phyloP scores from a whole-genome alignment of 2,888 invertebrate species.

The Oscheius myriophilus region DNA sequence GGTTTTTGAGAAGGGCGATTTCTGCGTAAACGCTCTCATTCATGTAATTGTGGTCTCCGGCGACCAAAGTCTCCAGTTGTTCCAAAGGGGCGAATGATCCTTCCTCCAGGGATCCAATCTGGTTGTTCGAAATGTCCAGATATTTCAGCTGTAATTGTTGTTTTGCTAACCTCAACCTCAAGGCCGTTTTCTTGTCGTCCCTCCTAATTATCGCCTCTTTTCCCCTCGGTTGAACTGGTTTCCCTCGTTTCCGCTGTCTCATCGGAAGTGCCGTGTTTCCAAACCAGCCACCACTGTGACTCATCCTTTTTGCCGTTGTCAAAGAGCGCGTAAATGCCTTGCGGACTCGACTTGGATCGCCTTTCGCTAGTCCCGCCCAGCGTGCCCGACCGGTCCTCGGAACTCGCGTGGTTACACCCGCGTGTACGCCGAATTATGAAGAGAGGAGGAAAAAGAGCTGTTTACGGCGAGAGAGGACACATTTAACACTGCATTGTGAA shows the following conservation, averaged over 20 bases:
- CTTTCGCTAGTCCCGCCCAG: no score
- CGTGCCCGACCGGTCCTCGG: no score
- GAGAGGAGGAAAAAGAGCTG: background rate
- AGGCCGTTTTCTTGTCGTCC: no score
- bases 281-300: no score
- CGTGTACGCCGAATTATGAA: no score
- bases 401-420: no score
- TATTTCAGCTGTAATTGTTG: conserved; percentile 77
- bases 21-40: conserved; percentile 84
- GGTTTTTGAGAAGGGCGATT: conserved; percentile 84
- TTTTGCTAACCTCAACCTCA: background rate
- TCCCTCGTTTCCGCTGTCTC: no score
- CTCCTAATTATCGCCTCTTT: no score
- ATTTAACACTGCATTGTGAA: background rate
- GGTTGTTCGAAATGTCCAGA: conserved; percentile 86
- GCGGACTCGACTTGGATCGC: no score
- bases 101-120: conserved; percentile 83
- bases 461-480: background rate
- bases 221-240: background rate
- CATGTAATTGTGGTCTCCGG: conserved; percentile 84
- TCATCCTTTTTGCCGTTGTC: no score
- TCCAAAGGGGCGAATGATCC: conserved; percentile 86
- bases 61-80: conserved; percentile 79
- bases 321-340: no score
- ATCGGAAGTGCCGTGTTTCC: no score